A percentile compares a stretch with the other conserved stretches of the same genome.
Evolutionary conservation across 2,797 vertebrate genomes (phyloP).

Genomic region (Alcedo quadribrachys): DNA sequence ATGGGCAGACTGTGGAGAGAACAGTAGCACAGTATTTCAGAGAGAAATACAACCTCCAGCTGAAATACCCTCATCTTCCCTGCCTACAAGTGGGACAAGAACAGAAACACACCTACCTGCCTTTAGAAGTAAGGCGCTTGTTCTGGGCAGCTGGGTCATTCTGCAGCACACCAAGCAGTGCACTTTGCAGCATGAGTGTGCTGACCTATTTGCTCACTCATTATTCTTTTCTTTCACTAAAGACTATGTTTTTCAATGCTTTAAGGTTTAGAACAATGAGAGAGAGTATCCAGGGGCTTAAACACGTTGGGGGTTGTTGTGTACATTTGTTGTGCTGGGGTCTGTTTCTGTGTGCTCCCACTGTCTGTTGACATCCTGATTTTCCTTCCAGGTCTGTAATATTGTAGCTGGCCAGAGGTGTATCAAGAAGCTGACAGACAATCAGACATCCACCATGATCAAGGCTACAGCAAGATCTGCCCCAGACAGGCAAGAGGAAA

Average conservation of each 20-base stretch:
- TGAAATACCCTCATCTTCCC: constrained; percentile 98
- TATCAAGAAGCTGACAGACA: constrained; percentile 99
- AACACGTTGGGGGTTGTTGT: accelerated
- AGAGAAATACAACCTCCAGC: constrained; percentile 98
- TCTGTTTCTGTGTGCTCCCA: neutral
- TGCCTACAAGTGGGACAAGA: constrained; percentile 99
- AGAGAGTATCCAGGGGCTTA: neutral
- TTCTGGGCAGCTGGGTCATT: neutral
- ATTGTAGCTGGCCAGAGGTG: constrained; percentile 97
- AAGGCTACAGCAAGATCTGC: constrained; percentile 98
- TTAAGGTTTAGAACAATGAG: neutral
- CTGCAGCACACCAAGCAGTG: neutral
- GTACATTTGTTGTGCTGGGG: accelerated
- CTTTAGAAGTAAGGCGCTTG: constrained; percentile 91
- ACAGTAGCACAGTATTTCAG: constrained; percentile 99
- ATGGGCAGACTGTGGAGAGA: constrained; percentile 97
- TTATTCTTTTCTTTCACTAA: neutral
- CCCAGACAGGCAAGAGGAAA: constrained; percentile 96
- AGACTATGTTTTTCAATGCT: neutral
- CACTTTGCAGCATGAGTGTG: neutral
- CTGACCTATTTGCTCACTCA: accelerated
- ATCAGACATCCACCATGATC: constrained; percentile 99
- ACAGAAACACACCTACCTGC: constrained; percentile 99
- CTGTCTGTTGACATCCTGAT: neutral
- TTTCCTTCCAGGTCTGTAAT: constrained; percentile 90